Conservation (phyloP, 2,113 vertebrate species). For the Mobula birostris region DNA sequence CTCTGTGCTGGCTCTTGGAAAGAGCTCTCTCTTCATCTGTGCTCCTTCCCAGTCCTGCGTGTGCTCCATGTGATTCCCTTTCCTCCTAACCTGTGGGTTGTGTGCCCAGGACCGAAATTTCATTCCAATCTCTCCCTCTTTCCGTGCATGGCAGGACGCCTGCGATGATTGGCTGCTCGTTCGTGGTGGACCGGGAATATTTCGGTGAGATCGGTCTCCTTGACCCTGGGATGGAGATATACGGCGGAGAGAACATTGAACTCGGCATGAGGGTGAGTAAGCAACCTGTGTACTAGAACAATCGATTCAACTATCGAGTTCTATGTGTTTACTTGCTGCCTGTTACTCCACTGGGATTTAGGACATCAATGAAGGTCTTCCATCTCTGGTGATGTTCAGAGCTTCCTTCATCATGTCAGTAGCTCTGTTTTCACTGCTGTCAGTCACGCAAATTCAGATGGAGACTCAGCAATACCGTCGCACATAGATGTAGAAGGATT, state of each 20-base stretch:
- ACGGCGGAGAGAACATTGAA: constrained; percentile 94
- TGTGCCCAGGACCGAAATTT: rapidly evolving
- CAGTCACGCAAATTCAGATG: too few species aligned
- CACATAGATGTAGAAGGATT: too few species aligned
- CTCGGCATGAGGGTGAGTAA: constrained; percentile 89
- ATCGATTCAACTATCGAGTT: background rate
- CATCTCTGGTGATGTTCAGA: too few species aligned
- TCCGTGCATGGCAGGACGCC: constrained; percentile 68
- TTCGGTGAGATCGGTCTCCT: constrained; percentile 91
- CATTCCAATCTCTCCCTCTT: background rate
- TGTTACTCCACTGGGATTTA: too few species aligned
- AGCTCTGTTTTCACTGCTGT: too few species aligned
- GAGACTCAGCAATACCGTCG: too few species aligned
- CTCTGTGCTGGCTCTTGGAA: background rate
- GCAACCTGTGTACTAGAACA: background rate
- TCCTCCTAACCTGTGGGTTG: rapidly evolving
- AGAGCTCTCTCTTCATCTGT: too few species aligned
- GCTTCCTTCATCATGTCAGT: too few species aligned
- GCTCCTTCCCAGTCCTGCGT: background rate
- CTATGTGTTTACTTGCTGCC: too few species aligned
- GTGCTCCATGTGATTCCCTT: background rate
- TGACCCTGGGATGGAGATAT: constrained; percentile 97
- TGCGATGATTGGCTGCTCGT: constrained; percentile 96
- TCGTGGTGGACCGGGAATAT: constrained; percentile 90
- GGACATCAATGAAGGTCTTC: too few species aligned